Evolutionary conservation across 1,140 invertebrate species (phyloP).

Genomic region (Cryptotermes secundus): DNA sequence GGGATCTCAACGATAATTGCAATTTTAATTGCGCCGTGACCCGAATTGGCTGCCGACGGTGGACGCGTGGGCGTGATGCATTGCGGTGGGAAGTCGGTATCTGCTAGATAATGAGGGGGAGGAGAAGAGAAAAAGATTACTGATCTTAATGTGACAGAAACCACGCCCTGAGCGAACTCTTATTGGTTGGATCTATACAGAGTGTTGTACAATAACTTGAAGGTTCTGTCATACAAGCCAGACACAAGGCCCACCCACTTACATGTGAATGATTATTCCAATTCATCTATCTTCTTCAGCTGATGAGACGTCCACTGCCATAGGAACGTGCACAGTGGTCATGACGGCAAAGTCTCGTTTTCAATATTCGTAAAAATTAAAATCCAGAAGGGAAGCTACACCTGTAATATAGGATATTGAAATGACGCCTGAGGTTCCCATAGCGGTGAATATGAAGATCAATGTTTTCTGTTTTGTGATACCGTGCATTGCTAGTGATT

Average conservation of each 20-base stretch:
- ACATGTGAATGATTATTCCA: background rate
- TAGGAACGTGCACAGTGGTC: no score
- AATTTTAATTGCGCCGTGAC: background rate
- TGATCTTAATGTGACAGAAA: slow-evolving; percentile 5
- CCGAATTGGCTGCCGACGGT: background rate
- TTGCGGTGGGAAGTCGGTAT: background rate
- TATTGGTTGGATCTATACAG: background rate
- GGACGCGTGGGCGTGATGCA: background rate
- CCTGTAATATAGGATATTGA: no score
- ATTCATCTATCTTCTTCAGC: background rate
- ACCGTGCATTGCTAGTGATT: no score
- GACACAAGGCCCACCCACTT: background rate
- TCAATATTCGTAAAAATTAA: no score
- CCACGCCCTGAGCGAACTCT: background rate
- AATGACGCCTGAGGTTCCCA: no score
- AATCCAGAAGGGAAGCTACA: no score
- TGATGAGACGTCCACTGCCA: no score
- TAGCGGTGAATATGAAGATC: no score
- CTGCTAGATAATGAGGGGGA: background rate
- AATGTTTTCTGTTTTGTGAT: no score
- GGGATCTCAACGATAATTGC: background rate
- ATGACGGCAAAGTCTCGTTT: no score
- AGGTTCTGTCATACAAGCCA: background rate
- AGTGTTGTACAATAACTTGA: background rate
- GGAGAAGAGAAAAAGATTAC: background rate